These are phyloP conservation scores for Amphipoea oculea DNA, from an alignment of 2,888 invertebrate genomes.

Conservation along the genomic window DNA sequence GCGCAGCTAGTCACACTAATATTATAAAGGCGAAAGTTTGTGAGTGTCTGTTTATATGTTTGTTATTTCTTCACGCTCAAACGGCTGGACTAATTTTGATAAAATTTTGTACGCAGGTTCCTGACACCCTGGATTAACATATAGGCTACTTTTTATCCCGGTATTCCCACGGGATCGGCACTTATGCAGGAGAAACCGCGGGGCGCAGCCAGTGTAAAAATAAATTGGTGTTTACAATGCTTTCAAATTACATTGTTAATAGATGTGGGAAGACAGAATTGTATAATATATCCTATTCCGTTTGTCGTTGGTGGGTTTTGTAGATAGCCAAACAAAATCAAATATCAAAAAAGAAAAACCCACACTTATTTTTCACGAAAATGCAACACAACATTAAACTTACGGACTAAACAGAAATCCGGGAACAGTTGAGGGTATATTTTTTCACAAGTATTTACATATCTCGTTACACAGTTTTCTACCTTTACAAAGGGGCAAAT, in stretches of 20 bases:
- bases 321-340: not conserved
- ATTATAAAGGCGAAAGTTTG: too few relatives aligned
- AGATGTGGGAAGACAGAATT: not conserved
- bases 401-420: not conserved
- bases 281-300: not conserved
- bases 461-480: conserved; percentile 30
- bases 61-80: too few relatives aligned
- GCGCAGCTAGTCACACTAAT: too few relatives aligned
- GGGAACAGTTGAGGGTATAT: not conserved
- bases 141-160: too few relatives aligned
- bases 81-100: too few relatives aligned
- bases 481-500: conserved; percentile 3
- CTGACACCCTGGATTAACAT: too few relatives aligned
- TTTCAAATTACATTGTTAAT: not conserved
- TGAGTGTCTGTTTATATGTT: too few relatives aligned
- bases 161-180: too few relatives aligned
- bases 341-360: not conserved
- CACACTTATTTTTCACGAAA: conserved; percentile 1
- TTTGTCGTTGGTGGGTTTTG: not conserved
- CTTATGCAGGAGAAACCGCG: too few relatives aligned
- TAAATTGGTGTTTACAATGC: not conserved
- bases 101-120: too few relatives aligned
- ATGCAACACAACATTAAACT: not conserved
- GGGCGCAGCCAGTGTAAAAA: not conserved
- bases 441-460: conserved; percentile 8